A percentile compares a stretch with the other conserved stretches of the same genome.
These are phyloP conservation scores for Sandelia bainsii DNA, from an alignment of 2,797 vertebrate genomes.

Conservation along the genomic window DNA sequence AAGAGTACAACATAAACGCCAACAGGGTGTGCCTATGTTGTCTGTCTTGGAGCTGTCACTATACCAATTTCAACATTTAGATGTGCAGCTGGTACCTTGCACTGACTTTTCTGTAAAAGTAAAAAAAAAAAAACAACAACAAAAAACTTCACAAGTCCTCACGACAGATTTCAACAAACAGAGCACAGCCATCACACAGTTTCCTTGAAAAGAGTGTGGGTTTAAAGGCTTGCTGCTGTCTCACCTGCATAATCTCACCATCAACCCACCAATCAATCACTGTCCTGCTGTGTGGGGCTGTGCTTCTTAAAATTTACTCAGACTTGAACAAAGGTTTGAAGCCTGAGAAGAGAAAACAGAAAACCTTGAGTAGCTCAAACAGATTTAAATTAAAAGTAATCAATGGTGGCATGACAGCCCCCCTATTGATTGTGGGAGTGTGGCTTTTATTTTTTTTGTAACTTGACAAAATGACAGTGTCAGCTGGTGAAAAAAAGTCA, in stretches of 20 bases:
- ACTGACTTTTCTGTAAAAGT: constrained; percentile 50
- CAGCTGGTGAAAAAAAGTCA: constrained; percentile 14
- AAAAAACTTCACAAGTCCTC: no score
- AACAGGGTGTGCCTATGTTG: constrained; percentile 38
- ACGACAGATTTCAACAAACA: constrained; percentile 42
- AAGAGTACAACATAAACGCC: constrained; percentile 48
- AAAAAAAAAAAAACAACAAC: constrained; percentile 29
- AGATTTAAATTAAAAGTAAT: constrained; percentile 62
- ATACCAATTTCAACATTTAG: constrained; percentile 30
- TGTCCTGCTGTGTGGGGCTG: constrained; percentile 47
- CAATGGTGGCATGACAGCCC: constrained; percentile 62
- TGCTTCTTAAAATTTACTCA: constrained; percentile 51
- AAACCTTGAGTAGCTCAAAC: constrained; percentile 55
- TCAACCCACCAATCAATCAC: constrained; percentile 72
- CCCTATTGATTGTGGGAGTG: constrained; percentile 56
- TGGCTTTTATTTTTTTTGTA: constrained; percentile 40
- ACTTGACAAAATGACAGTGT: constrained; percentile 54
- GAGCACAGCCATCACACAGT: constrained; percentile 41
- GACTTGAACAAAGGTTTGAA: constrained; percentile 53
- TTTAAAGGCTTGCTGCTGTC: constrained; percentile 74
- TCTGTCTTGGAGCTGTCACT: constrained; percentile 43
- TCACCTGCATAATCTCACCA: constrained; percentile 73
- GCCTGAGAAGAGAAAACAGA: constrained; percentile 43
- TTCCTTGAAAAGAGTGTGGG: constrained; percentile 63
- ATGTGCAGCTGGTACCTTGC: constrained; percentile 38